A percentile compares a stretch with the other conserved stretches of the same genome.
Conservation (phyloP, 2,797 vertebrate genomes). For the Holocentrus rufus region DNA sequence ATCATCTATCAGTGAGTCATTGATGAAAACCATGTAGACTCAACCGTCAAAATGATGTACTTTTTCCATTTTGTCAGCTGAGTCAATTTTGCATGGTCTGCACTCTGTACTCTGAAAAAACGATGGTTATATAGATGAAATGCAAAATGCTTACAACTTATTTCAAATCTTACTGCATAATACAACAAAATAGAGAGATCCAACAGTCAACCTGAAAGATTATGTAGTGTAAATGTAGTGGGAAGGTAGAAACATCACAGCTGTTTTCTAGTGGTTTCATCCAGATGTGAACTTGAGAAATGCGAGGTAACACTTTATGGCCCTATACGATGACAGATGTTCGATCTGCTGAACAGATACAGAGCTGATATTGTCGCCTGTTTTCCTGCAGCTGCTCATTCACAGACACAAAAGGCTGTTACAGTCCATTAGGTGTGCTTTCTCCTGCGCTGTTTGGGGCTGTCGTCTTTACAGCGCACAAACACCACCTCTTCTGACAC, state of each 20-base stretch:
- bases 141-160: background rate
- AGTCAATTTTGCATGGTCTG: too few species aligned
- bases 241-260: too few species aligned
- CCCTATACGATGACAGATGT: background rate
- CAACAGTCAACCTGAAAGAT: background rate
- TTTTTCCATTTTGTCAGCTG: too few species aligned
- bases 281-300: background rate
- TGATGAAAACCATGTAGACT: too few species aligned
- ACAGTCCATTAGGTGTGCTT: constrained; percentile 24
- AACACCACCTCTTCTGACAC: constrained; percentile 85
- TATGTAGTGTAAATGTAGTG: background rate
- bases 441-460: constrained; percentile 49
- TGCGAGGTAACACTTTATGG: background rate
- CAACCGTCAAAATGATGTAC: too few species aligned
- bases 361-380: background rate
- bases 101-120: background rate
- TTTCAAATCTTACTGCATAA: background rate
- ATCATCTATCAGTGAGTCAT: too few species aligned
- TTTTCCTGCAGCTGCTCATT: background rate
- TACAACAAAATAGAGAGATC: too few species aligned
- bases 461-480: constrained; percentile 83
- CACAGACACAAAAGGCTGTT: background rate
- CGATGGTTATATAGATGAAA: background rate
- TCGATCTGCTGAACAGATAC: background rate
- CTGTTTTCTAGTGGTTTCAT: background rate